These are phyloP conservation scores for Apis laboriosa DNA, from an alignment of 1,140 invertebrate species.

Conservation along the genomic window DNA sequence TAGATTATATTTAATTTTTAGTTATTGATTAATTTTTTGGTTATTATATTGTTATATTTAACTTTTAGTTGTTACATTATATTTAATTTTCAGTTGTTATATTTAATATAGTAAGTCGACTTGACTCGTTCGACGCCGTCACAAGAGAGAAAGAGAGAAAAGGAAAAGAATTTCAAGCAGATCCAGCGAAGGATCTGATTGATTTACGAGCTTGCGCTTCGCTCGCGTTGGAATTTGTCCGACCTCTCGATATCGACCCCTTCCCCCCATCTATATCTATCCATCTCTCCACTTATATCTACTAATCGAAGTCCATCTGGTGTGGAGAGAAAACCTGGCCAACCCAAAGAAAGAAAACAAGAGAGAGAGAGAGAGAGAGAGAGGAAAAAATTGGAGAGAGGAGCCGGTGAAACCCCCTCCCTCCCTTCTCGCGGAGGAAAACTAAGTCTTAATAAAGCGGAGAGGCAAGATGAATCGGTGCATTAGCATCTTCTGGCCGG, in stretches of 20 bases:
- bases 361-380: not conserved
- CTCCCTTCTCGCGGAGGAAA: slow-evolving; percentile 59
- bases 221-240: slow-evolving; percentile 59
- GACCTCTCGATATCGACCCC: slow-evolving; percentile 61
- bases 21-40: no score
- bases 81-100: no score
- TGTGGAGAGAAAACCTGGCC: no score
- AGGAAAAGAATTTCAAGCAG: slow-evolving; percentile 40
- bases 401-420: not conserved
- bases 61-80: no score
- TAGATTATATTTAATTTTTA: no score
- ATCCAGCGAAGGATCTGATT: slow-evolving; percentile 46
- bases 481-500: slow-evolving; percentile 73
- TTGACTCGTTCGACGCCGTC: no score
- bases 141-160: not conserved
- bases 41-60: no score
- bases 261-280: slow-evolving; percentile 12
- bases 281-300: not conserved
- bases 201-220: slow-evolving; percentile 61
- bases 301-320: slow-evolving; percentile 42
- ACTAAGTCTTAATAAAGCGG: slow-evolving; percentile 76
- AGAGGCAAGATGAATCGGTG: slow-evolving; percentile 75
- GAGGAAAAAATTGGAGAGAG: not conserved
- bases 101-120: no score
- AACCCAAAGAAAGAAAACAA: no score